Evolutionary conservation across 2,888 invertebrate genomes (phyloP).

Genomic region (Stegophylla sp.): DNA sequence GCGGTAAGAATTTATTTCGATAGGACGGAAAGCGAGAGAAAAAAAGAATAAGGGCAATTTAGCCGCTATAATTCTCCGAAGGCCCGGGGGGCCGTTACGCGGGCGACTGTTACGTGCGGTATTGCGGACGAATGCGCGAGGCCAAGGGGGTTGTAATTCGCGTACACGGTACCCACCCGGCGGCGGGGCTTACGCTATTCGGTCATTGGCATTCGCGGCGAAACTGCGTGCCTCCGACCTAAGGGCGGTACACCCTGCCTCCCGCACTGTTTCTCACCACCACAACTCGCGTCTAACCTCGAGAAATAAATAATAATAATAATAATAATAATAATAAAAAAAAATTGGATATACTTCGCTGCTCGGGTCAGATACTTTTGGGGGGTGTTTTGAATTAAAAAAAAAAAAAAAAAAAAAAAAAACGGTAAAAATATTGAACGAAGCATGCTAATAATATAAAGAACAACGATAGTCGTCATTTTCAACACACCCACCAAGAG

Average conservation of each 20-base stretch:
- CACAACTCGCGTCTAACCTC: constrained; percentile 23
- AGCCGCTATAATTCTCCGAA: constrained; percentile 18
- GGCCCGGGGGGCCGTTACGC: constrained; percentile 12
- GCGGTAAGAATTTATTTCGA: neutral
- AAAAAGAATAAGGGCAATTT: constrained; percentile 27
- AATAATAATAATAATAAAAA: constrained; percentile 12
- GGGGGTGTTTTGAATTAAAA: too few relatives aligned
- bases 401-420: too few relatives aligned
- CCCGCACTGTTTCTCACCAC: too few relatives aligned
- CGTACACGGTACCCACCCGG: constrained; percentile 45
- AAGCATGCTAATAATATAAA: too few relatives aligned
- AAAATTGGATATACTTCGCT: too few relatives aligned
- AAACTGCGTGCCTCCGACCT: constrained; percentile 46
- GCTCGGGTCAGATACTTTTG: too few relatives aligned
- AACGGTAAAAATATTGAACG: too few relatives aligned
- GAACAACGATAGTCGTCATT: too few relatives aligned
- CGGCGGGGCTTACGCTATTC: constrained; percentile 52
- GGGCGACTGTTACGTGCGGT: too few relatives aligned
- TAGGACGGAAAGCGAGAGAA: too few relatives aligned
- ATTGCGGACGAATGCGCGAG: neutral
- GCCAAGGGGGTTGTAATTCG: constrained; percentile 40
- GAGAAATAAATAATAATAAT: constrained; percentile 26
- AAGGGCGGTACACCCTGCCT: constrained; percentile 26
- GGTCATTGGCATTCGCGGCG: constrained; percentile 55
- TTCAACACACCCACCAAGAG: too few relatives aligned